Evolutionary conservation across 2,797 vertebrate species (phyloP).

Genomic region (Cyclopterus lumpus): DNA sequence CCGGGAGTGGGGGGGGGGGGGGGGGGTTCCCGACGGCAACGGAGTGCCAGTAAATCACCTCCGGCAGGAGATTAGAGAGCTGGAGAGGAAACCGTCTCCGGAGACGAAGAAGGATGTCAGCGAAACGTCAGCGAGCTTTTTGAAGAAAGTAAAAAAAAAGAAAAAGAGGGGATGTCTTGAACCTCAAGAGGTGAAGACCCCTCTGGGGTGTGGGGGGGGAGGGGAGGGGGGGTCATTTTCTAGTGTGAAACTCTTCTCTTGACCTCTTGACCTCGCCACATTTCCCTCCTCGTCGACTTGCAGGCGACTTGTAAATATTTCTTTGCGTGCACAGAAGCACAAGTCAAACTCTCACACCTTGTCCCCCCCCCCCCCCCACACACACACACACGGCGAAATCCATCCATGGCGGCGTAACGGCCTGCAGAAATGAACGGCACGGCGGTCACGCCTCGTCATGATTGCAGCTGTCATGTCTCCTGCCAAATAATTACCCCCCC

Average conservation of each 20-base stretch:
- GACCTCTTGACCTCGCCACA: too few species aligned
- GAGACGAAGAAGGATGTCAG: not conserved
- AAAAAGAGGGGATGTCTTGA: not conserved
- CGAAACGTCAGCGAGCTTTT: not conserved
- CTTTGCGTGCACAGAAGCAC: too few species aligned
- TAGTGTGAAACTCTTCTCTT: too few species aligned
- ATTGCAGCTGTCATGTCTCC: conserved; percentile 65
- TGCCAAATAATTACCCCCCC: conserved; percentile 57
- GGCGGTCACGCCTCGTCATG: conserved; percentile 52
- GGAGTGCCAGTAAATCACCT: not conserved
- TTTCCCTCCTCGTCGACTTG: not conserved
- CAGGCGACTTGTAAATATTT: too few species aligned
- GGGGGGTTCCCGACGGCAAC: not conserved
- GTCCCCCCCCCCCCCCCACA: not conserved
- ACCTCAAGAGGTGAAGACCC: not conserved
- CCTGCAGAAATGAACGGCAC: conserved; percentile 45
- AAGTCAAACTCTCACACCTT: not conserved
- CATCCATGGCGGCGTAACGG: conserved; percentile 10
- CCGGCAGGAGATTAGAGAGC: not conserved
- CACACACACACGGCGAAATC: not conserved
- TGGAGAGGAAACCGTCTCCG: not conserved
- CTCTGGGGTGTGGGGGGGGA: too few species aligned
- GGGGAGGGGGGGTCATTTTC: too few species aligned
- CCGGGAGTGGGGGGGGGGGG: too few species aligned
- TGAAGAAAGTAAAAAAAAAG: not conserved